Conservation (phyloP, 2,888 invertebrate species). For the Hypselothyrea guttata region DNA sequence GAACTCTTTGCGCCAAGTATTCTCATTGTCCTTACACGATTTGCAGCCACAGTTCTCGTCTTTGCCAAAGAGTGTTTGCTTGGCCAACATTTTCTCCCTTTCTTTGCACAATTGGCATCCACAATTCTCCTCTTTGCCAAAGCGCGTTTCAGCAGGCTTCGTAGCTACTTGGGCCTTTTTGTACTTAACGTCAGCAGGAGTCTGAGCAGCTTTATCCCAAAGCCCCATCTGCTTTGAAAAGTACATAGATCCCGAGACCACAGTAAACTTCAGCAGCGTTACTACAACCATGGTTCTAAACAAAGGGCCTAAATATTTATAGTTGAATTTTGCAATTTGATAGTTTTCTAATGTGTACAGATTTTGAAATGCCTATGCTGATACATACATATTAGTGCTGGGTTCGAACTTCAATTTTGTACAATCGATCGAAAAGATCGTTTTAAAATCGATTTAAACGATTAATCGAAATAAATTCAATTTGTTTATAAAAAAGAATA, state of each 20-base stretch:
- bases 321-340: neutral
- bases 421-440: too few relatives aligned
- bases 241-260: constrained; percentile 37
- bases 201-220: constrained; percentile 6
- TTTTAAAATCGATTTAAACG: too few relatives aligned
- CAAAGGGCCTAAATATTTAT: neutral
- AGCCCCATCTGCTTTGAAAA: constrained; percentile 31
- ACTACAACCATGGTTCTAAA: constrained; percentile 31
- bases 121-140: neutral
- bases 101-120: neutral
- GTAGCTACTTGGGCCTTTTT: neutral
- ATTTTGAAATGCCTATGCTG: constrained; percentile 3
- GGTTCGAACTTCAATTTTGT: too few relatives aligned
- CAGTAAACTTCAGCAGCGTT: constrained; percentile 24
- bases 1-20: constrained; percentile 24
- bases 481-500: too few relatives aligned
- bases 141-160: neutral
- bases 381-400: too few relatives aligned
- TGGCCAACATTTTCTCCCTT: too few relatives aligned
- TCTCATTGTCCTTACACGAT: constrained; percentile 5
- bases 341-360: constrained; percentile 30
- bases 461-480: too few relatives aligned
- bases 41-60: neutral
- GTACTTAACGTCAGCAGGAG: neutral
- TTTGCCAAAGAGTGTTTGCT: neutral